Conservation (phyloP, 2,888 invertebrate species). For the Apodemia zela region DNA sequence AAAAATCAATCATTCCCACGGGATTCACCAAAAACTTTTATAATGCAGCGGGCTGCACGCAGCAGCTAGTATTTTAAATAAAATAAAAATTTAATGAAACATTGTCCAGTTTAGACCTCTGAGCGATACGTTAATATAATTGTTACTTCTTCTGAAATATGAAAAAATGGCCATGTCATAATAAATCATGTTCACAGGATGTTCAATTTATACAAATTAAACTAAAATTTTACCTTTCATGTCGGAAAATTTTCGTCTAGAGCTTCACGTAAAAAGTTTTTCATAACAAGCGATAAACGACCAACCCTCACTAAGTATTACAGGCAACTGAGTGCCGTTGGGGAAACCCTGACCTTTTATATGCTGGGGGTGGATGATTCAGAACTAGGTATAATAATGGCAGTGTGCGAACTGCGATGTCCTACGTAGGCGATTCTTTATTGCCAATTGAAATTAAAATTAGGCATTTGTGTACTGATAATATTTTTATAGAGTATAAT, state of each 20-base stretch:
- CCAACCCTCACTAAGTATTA: constrained; percentile 29
- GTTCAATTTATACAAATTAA: constrained; percentile 6
- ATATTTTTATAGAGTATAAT: background rate
- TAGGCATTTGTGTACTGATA: background rate
- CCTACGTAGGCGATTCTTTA: constrained; percentile 11
- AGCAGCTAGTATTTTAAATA: too few relatives aligned
- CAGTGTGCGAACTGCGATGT: constrained; percentile 18
- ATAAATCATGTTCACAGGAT: background rate
- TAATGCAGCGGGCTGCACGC: too few relatives aligned
- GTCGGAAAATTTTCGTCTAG: constrained; percentile 54
- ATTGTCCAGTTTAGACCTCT: too few relatives aligned
- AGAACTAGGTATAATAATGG: constrained; percentile 30
- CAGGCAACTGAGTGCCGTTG: constrained; percentile 41
- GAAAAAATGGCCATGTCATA: too few relatives aligned
- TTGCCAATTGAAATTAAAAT: constrained; percentile 16
- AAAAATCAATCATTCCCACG: too few relatives aligned
- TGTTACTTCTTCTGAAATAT: too few relatives aligned
- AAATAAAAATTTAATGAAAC: too few relatives aligned
- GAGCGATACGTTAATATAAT: too few relatives aligned
- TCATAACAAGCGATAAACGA: constrained; percentile 36
- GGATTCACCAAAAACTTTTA: too few relatives aligned
- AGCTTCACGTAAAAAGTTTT: constrained; percentile 66
- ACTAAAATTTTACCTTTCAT: constrained; percentile 45
- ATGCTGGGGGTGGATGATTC: constrained; percentile 39
- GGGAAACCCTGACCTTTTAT: constrained; percentile 61